Base-by-base conservation (phyloP, 2,888 invertebrate genomes). In the Cephonodes hylas region DNA sequence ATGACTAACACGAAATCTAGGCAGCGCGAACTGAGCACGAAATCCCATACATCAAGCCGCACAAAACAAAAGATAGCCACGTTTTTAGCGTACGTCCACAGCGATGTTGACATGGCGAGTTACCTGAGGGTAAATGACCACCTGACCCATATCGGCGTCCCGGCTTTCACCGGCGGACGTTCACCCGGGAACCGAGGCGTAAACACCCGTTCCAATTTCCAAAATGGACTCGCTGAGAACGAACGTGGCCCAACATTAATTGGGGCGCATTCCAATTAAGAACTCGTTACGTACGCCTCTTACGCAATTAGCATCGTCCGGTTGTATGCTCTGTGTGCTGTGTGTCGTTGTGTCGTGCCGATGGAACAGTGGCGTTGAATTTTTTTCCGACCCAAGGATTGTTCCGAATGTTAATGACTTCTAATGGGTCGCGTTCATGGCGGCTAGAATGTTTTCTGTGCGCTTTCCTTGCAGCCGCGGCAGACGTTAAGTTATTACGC, bases 181-280 rank as follows among this genome's bases (percentile, higher is more conserved):
- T 90, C 84, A 91, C 91, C 91, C 89, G 87, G 87, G 87, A 88
- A 84, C 85, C 81, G 80, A 74, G 82, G 80, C 80, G 82, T 85
- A 84, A 84, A 85, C 88, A 81, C 83, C 81, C 85, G 88, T 79
- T 81, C 88, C 83, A 83, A 84, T 87, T 90, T 86, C 81, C 80
- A 81, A 84, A 83, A 86, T 86, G 85, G 85, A 84, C 83, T 84
- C 81, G 75, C 80, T 76, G 77, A 74, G 75, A 80, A 75, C 83
- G 82, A 81, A 76, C 83, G 79, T 74, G 76, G 74, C 77, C 77
- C 80, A 76, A 76, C 83, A 88, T 89, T 91, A 91, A 91, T 91
- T 89, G 88, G 89, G 85, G 86, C 89, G 83, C 87, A 89, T 86
- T 91, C 88, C 91, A 90, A 91, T 91, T 90, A 89, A 89, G 88